Evolutionary conservation across 2,888 invertebrate genomes (phyloP).

Genomic region (Gymnoscelis rufifasciata): DNA sequence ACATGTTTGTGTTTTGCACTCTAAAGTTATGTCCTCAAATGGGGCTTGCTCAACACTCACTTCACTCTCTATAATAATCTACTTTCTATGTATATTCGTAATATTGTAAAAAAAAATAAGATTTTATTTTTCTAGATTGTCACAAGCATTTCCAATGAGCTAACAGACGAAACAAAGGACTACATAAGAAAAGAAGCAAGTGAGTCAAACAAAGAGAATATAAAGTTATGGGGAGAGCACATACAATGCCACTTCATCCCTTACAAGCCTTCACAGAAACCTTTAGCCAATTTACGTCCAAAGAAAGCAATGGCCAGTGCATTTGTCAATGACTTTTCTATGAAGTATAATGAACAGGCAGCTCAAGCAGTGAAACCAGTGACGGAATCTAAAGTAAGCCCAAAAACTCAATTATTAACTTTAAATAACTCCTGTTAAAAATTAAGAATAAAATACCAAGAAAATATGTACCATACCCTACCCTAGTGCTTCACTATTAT

Average conservation of each 20-base stretch:
- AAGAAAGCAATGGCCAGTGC: slow-evolving; percentile 57
- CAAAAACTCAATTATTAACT: no score
- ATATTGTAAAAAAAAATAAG: no score
- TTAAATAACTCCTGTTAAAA: no score
- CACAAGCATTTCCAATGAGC: slow-evolving; percentile 57
- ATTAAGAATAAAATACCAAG: no score
- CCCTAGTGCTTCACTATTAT: no score
- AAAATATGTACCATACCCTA: no score
- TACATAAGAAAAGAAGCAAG: slow-evolving; percentile 56
- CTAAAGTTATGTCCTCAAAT: no score
- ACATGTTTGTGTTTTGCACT: no score
- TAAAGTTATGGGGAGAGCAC: slow-evolving; percentile 68
- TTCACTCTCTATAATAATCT: background rate
- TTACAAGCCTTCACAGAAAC: slow-evolving; percentile 58
- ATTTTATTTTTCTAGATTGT: slow-evolving; percentile 57
- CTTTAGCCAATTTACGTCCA: slow-evolving; percentile 55
- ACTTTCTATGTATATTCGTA: background rate
- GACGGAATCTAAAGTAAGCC: slow-evolving; percentile 48
- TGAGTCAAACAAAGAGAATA: slow-evolving; percentile 50
- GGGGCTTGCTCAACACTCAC: no score
- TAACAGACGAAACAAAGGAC: slow-evolving; percentile 70
- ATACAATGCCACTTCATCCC: slow-evolving; percentile 64
- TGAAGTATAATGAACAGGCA: slow-evolving; percentile 58
- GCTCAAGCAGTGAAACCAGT: slow-evolving; percentile 31
- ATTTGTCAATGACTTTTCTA: slow-evolving; percentile 70